Base-by-base conservation (phyloP, 2,797 vertebrate genomes). In the Tympanoctomys barrerae region DNA sequence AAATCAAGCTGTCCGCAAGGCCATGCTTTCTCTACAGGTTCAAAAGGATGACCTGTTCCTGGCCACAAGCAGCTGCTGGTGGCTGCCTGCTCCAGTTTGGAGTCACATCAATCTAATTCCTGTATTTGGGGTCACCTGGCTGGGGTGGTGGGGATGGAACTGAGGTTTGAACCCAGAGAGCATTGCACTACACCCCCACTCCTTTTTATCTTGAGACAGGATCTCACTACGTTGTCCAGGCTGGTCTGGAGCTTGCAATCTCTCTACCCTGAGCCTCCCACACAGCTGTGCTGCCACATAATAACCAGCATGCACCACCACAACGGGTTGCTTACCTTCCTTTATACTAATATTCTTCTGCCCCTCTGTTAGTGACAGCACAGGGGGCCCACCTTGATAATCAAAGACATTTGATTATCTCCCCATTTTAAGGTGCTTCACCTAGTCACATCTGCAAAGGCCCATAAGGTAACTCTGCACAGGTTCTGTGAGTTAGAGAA, bases 351-450 rank as follows among this genome's bases (percentile, higher is more conserved):
- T 31, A 28, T 6, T 68, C 70, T 28, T 64, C 68, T 73, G 54
- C 7, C 33, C 57, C 79, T 92, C 84, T 71, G 12, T 70, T 16
- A 82, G 22, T 87, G 42, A 77, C 68, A 49, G n/a, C 62, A 78
- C 81, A 49, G 8, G 46, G 59, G 31, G 42, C n/a, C 22, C 78
- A 71, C 82, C n/a, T n/a, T 11, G 28, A 91, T 42, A 86, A 54
- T 22, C 13, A 64, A 87, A 62, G 8, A 91, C 22, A 86, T n/a
- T n/a, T n/a, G n/a, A n/a, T n/a, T n/a, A n/a, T 2, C 26, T 87
- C 18, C 28, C 85, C 89, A 71, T 42, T 22, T 80, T 70, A 89
- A 87, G 61, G 90, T 80, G 31, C n/a, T 79, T 54, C 33, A 75
- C 33, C 80, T 57, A 33, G 71, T 39, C 39, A 6, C 16, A 86